Base-by-base conservation (phyloP, 2,113 vertebrate species). In the Chaetorhynchus papuensis region DNA sequence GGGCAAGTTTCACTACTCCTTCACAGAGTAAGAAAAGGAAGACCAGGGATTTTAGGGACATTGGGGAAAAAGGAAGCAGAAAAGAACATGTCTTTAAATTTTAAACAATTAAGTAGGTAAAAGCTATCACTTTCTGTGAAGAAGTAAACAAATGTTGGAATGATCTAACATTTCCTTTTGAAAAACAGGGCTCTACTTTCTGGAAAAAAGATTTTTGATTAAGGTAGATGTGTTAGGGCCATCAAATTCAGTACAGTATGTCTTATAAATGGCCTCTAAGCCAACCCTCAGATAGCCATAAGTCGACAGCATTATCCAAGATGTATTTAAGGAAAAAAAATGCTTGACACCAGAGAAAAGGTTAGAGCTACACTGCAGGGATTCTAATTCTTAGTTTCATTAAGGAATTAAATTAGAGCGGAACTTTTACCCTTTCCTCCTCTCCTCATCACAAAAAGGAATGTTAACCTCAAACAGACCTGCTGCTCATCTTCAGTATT, bases 341-440 rank as follows among this genome's bases (percentile, higher is more conserved):
- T 23, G 26, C 59, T 94, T 89, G 83, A 95, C 94, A 94, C 86
- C 59, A 61, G 83, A 90, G 76, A 93, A 97, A 93, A 96, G 95
- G 89, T 96, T 96, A 95, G 59, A 2, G 0, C 83, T 89, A 65
- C 37, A 4, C 91, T 88, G 71, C 57, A 87, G 86, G 90, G 94
- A 96, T 93, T 95, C 84, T 83, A 94, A 95, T 94, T 97, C 81
- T 84, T 96, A 53, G 88, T 97, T 98, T 98, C 96, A 96, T 96
- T 97, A 94, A 65, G 81, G 78, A 97, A 97, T 97, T 94, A 97
- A 97, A 97, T 97, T 94, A 96, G 78, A 96, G 35, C 9, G 41
- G 93, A 96, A 96, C 72, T 90, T 87, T 89, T 94, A 89, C 54
- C 86, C 75, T 82, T 91, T 84, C 71, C 42, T 92, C 6, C 30